Evolutionary conservation across 1,140 invertebrate species (phyloP).

Genomic region (Frieseomelitta varia): DNA sequence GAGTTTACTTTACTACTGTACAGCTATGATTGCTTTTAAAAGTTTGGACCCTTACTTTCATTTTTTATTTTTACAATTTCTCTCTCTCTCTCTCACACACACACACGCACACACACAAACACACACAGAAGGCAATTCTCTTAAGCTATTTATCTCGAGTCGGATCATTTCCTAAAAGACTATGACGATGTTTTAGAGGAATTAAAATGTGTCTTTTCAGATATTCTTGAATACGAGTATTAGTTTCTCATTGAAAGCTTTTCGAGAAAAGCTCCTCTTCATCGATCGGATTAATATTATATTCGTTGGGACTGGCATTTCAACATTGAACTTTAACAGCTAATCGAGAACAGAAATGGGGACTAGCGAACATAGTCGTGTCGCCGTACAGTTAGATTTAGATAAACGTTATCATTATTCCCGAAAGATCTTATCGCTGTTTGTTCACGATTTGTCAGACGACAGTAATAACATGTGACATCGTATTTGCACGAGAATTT

Average conservation of each 20-base stretch:
- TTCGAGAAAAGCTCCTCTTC: not conserved
- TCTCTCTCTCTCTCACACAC: no score
- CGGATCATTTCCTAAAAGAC: not conserved
- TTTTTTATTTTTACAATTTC: not conserved
- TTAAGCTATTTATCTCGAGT: not conserved
- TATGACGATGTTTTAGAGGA: not conserved
- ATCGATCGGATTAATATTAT: not conserved
- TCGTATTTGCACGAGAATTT: conserved; percentile 16
- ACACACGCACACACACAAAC: no score
- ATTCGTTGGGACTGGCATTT: not conserved
- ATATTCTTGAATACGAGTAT: not conserved
- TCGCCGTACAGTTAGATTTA: not conserved
- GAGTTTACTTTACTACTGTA: not conserved
- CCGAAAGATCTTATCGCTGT: conserved; percentile 34
- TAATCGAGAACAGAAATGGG: not conserved
- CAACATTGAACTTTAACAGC: not conserved
- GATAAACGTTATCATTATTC: conserved; percentile 43
- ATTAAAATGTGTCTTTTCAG: not conserved
- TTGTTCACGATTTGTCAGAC: conserved; percentile 17
- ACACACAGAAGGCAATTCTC: no score
- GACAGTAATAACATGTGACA: conserved; percentile 15
- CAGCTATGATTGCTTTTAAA: not conserved
- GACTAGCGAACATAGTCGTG: not conserved
- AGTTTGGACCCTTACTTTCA: not conserved
- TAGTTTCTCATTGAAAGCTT: not conserved